phyloP scores from a whole-genome alignment of 2,888 invertebrate genomes.

The Mycalesis mineus region DNA sequence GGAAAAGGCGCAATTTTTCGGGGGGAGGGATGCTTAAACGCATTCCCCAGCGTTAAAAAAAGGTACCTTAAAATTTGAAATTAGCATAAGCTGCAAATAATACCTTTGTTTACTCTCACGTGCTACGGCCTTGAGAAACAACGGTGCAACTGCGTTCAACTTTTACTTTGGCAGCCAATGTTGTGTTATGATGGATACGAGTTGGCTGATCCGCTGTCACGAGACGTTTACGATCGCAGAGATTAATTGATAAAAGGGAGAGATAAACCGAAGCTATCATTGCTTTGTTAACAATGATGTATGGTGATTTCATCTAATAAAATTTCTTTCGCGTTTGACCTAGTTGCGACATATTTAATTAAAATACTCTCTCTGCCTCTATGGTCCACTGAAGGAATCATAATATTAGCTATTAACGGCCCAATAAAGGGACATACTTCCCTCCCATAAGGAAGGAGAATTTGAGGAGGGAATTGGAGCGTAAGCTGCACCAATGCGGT shows the following conservation, averaged over 20 bases:
- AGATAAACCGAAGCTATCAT: slow-evolving; percentile 24
- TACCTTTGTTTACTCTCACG: not conserved
- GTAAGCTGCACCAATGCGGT: too few species aligned
- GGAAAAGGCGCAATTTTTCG: too few species aligned
- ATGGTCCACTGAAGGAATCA: too few species aligned
- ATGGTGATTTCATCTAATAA: slow-evolving; percentile 14
- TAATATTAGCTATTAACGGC: too few species aligned
- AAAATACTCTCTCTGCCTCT: too few species aligned
- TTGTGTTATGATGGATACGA: slow-evolving; percentile 22
- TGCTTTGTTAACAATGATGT: slow-evolving; percentile 23
- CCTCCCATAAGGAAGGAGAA: too few species aligned
- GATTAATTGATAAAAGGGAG: slow-evolving; percentile 22
- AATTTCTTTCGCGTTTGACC: slow-evolving; percentile 12
- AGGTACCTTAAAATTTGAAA: too few species aligned
- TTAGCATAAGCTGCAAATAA: too few species aligned
- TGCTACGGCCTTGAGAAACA: not conserved
- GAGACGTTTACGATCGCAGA: slow-evolving; percentile 17
- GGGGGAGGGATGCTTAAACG: too few species aligned
- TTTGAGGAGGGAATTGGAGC: too few species aligned
- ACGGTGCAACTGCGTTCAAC: slow-evolving; percentile 6
- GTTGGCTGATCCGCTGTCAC: slow-evolving; percentile 23
- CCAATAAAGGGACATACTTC: too few species aligned
- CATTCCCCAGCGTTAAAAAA: too few species aligned
- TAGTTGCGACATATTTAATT: not conserved
- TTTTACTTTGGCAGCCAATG: slow-evolving; percentile 15